These are phyloP conservation scores for Actenoides hombroni DNA, from an alignment of 2,113 vertebrate species.

Conservation along the genomic window DNA sequence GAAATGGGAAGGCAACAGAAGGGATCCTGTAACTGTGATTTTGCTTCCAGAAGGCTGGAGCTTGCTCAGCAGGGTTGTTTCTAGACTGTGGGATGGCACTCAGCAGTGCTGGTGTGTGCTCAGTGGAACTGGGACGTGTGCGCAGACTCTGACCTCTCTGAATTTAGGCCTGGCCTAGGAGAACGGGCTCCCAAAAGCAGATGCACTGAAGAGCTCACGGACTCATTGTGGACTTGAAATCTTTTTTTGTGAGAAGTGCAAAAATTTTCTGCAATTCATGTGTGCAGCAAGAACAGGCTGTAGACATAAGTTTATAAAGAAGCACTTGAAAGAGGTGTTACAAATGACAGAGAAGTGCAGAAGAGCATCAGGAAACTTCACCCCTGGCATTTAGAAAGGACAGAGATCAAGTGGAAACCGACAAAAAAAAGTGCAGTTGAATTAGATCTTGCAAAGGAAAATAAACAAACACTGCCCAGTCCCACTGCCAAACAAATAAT, in stretches of 20 bases:
- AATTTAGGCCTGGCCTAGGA: background rate
- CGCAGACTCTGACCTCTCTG: background rate
- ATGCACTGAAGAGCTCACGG: background rate
- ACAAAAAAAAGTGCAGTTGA: background rate
- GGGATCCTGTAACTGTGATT: background rate
- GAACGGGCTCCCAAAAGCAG: background rate
- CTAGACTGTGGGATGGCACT: background rate
- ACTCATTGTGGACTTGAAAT: background rate
- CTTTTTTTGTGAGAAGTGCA: background rate
- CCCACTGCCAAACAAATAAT: background rate
- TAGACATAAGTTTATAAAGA: background rate
- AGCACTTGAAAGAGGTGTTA: background rate
- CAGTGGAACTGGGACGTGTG: background rate
- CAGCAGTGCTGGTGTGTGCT: background rate
- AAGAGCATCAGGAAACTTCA: background rate
- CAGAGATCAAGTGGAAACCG: background rate
- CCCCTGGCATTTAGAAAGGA: background rate
- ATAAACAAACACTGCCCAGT: background rate
- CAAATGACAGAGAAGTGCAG: background rate
- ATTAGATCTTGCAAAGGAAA: background rate
- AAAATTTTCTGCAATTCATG: background rate
- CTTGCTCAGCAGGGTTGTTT: background rate
- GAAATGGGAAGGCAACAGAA: background rate
- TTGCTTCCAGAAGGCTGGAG: background rate
- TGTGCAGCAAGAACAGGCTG: background rate